These are phyloP conservation scores for Halichondria panicea DNA, from an alignment of 37 sponge, comb jelly and placozoan genomes.

Conservation along the genomic window DNA sequence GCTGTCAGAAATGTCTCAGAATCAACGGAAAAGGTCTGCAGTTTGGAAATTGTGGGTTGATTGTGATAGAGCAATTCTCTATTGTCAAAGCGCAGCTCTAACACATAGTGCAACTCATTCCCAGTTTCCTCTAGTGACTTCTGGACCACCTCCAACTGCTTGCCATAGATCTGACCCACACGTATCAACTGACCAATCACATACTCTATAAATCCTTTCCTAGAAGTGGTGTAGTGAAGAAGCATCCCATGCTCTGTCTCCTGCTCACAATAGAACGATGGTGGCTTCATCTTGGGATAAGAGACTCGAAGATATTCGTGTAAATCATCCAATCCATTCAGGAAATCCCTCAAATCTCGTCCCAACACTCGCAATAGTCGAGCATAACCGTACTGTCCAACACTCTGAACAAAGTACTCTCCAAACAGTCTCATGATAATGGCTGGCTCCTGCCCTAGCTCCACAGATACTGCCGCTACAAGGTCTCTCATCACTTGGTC, in stretches of 20 bases:
- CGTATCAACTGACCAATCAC: constrained; percentile 65
- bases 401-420: constrained; percentile 52
- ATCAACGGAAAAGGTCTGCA: neutral
- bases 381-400: constrained; percentile 69
- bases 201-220: constrained; percentile 41
- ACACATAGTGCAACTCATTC: constrained; percentile 26
- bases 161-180: constrained; percentile 52
- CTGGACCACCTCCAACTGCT: constrained; percentile 25
- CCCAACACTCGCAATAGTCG: constrained; percentile 64
- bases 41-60: neutral
- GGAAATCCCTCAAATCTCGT: constrained; percentile 58
- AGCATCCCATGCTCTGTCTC: constrained; percentile 49
- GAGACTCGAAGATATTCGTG: constrained; percentile 69
- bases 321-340: constrained; percentile 61
- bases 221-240: constrained; percentile 56
- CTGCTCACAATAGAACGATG: constrained; percentile 56
- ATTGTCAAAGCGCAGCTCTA: constrained; percentile 57
- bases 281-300: constrained; percentile 69
- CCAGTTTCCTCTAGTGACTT: constrained; percentile 9
- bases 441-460: constrained; percentile 34
- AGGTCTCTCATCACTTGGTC: constrained; percentile 48
- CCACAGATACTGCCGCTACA: constrained; percentile 33
- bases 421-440: constrained; percentile 61
- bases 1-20: constrained; percentile 33
- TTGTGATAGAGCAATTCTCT: constrained; percentile 9